Conservation (phyloP, 2,888 invertebrate genomes). For the Ametastegia equiseti region DNA sequence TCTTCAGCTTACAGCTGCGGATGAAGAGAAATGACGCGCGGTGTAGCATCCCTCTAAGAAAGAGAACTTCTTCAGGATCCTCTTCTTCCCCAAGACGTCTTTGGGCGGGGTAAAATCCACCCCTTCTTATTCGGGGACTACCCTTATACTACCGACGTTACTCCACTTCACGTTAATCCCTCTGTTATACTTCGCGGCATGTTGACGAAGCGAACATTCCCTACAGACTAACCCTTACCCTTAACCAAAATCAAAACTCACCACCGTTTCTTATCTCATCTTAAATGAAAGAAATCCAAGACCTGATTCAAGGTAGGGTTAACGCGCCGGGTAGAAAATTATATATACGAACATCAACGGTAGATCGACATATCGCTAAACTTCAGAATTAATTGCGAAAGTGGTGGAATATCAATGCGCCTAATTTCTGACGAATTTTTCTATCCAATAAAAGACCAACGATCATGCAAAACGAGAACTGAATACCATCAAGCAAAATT, state of each 20-base stretch:
- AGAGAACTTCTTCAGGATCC: constrained; percentile 59
- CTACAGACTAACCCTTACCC: not conserved
- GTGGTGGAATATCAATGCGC: too few species aligned
- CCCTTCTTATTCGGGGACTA: not conserved
- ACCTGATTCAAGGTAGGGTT: not conserved
- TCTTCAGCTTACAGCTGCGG: constrained; percentile 67
- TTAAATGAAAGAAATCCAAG: not conserved
- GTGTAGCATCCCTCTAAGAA: constrained; percentile 60
- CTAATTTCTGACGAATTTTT: too few species aligned
- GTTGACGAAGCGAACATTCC: constrained; percentile 20
- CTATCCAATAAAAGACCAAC: too few species aligned
- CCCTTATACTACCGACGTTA: constrained; percentile 12
- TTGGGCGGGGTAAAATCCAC: constrained; percentile 39
- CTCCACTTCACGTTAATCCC: constrained; percentile 35
- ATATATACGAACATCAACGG: too few species aligned
- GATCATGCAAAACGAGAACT: too few species aligned
- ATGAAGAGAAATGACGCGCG: constrained; percentile 75
- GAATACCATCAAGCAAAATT: too few species aligned
- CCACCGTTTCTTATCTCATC: not conserved
- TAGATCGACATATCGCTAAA: too few species aligned
- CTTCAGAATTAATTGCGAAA: too few species aligned
- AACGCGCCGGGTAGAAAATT: too few species aligned
- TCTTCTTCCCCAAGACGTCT: constrained; percentile 50
- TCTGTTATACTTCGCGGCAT: constrained; percentile 29
- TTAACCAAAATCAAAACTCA: not conserved